Conservation (phyloP, 2,797 vertebrate genomes). For the Rousettus madagascariensis region DNA sequence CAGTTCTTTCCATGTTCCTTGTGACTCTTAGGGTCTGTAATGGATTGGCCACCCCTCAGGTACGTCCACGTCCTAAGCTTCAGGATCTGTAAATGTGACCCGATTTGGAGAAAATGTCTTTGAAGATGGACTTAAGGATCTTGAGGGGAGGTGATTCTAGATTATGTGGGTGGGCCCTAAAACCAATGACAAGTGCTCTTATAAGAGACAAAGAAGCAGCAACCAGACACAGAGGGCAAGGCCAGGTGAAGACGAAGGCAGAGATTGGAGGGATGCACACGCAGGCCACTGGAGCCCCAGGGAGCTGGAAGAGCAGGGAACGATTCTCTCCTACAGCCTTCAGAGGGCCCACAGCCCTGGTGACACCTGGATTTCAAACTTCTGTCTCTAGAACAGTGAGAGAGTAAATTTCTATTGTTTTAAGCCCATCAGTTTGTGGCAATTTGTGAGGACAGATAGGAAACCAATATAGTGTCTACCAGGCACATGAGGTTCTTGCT, state of each 20-base stretch:
- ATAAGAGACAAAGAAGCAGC: neutral
- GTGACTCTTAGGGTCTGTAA: neutral
- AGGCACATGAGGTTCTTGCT: neutral
- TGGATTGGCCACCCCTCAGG: neutral
- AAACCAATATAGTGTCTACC: neutral
- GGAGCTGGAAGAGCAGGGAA: neutral
- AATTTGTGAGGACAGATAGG: neutral
- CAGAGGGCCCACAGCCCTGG: rapidly evolving
- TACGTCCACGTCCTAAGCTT: rapidly evolving
- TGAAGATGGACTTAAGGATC: neutral
- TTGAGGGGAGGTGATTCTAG: neutral
- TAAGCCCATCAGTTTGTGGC: neutral
- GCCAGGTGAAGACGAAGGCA: rapidly evolving
- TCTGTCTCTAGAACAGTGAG: too few species aligned
- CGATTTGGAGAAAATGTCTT: neutral
- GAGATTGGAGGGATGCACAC: rapidly evolving
- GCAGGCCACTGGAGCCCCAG: neutral
- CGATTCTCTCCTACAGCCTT: neutral
- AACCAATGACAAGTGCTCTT: neutral
- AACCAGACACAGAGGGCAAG: neutral
- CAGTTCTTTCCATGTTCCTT: neutral
- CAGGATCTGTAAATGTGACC: neutral
- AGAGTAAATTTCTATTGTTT: neutral
- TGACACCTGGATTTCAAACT: neutral
- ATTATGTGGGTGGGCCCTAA: neutral